These are phyloP conservation scores for Diaprepes abbreviatus DNA, from an alignment of 2,888 invertebrate species.

Conservation along the genomic window DNA sequence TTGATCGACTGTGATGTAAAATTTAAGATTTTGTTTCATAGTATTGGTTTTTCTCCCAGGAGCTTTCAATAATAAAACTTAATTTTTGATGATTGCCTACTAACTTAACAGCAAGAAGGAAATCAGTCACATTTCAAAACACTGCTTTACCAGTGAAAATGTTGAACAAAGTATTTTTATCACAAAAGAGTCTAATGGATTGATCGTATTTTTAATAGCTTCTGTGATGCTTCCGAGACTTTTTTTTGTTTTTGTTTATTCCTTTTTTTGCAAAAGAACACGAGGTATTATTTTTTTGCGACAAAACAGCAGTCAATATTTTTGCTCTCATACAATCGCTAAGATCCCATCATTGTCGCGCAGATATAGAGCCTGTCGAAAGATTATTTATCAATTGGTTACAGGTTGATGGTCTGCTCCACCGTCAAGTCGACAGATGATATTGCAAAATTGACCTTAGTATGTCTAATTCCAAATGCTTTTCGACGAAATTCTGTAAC, in stretches of 20 bases:
- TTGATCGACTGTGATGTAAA: slow-evolving; percentile 29
- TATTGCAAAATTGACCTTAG: slow-evolving; percentile 15
- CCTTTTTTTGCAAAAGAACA: background rate
- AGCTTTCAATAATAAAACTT: slow-evolving; percentile 52
- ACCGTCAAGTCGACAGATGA: slow-evolving; percentile 44
- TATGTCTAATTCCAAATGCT: slow-evolving; percentile 49
- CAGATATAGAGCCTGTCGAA: slow-evolving; percentile 46
- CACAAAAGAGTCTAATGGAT: background rate
- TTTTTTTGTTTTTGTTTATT: slow-evolving; percentile 4
- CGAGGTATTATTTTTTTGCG: background rate
- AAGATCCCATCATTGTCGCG: slow-evolving; percentile 46
- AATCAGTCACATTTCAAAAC: slow-evolving; percentile 43
- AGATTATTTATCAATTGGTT: slow-evolving; percentile 41
- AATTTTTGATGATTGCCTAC: slow-evolving; percentile 50
- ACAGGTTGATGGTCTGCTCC: slow-evolving; percentile 45
- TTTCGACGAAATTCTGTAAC: slow-evolving; percentile 38
- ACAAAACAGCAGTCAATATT: slow-evolving; percentile 24
- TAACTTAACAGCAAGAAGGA: slow-evolving; percentile 52
- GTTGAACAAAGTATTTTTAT: slow-evolving; percentile 51
- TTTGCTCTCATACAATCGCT: slow-evolving; percentile 43
- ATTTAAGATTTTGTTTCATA: slow-evolving; percentile 27
- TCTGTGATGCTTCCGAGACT: too few relatives aligned
- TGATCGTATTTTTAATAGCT: too few relatives aligned
- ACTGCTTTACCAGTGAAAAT: slow-evolving; percentile 54
- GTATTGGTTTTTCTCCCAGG: slow-evolving; percentile 43